Evolutionary conservation across 2,797 vertebrate genomes (phyloP), one percentile per base, ranked within the genome.

Genomic region (Podargus strigoides): DNA sequence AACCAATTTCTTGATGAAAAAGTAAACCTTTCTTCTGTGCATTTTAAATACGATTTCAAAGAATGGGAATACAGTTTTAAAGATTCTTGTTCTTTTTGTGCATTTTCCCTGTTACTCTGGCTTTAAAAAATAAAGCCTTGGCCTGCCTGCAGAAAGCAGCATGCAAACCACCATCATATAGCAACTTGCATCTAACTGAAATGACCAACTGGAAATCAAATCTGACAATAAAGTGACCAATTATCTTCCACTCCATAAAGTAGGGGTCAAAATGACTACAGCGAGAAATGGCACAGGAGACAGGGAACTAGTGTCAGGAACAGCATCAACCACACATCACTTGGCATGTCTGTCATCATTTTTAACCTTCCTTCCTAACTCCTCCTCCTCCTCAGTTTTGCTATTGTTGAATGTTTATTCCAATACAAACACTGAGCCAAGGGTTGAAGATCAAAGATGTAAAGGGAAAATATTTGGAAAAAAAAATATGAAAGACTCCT

Each of bases 231-330:
- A 94, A 78, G 88, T 32, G 46, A 69, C n/a, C 1, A 0, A 91
- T 90, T 88, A 60, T 10, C 86, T 96, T 93, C 90, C 81, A 88
- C 69, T 81, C 86, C 83, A 76, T 59, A 78, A 90, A 91, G 62
- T 0, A 36, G 11, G 18, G 36, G 46, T 68, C 7, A 12, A 67
- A 89, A 89, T 7, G 36, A 53, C 39, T 56, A 42, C 19, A 62
- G 68, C 27, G 67, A 70, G 50, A 66, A 74, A 22, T 6, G 12
- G 47, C 67, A 50, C 9, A 18, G 19, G 34, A 73, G 22, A 16
- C 14, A 1, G 9, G 23, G n/a, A 67, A 67, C 13, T 15, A 2
- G 9, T 8, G 27, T 56, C 58, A 73, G 22, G 24, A 82, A 34
- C 4, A 24, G 46, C 49, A 69, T 12, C 66, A 55, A 84, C 34